phyloP scores from a whole-genome alignment of 2,888 invertebrate genomes.

The Eupithecia vulgata region DNA sequence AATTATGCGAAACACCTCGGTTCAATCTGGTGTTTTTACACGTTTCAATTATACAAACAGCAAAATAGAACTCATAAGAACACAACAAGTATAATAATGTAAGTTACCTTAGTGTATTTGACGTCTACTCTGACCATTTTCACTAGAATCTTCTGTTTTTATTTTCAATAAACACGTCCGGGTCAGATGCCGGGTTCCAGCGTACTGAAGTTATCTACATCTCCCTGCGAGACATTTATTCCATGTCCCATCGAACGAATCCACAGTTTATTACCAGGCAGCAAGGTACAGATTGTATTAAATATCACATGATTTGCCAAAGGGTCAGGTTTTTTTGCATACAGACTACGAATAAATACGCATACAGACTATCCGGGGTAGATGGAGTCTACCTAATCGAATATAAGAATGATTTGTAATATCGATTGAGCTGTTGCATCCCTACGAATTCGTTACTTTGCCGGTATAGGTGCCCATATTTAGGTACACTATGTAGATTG shows the following conservation, averaged over 20 bases:
- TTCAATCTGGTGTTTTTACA: neutral
- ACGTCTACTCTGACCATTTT: constrained; percentile 81
- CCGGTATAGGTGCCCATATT: neutral
- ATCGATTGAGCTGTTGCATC: neutral
- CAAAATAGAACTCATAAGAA: neutral
- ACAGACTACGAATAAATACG: no score
- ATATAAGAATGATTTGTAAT: neutral
- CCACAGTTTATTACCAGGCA: constrained; percentile 19
- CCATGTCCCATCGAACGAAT: constrained; percentile 13
- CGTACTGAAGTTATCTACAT: constrained; percentile 46
- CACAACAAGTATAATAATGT: neutral
- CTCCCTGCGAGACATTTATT: neutral
- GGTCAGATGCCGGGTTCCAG: constrained; percentile 42
- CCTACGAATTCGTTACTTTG: neutral
- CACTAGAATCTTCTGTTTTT: constrained; percentile 24
- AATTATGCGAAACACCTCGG: neutral
- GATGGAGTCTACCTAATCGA: neutral
- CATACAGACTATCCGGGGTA: neutral
- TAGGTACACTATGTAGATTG: neutral
- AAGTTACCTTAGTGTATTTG: constrained; percentile 80
- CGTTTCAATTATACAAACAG: neutral
- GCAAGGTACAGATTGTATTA: neutral
- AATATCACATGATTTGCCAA: neutral
- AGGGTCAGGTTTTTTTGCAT: neutral
- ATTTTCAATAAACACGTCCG: constrained; percentile 34